Base-by-base conservation (phyloP, 2,888 invertebrate species). In the Dynastes grantii region DNA sequence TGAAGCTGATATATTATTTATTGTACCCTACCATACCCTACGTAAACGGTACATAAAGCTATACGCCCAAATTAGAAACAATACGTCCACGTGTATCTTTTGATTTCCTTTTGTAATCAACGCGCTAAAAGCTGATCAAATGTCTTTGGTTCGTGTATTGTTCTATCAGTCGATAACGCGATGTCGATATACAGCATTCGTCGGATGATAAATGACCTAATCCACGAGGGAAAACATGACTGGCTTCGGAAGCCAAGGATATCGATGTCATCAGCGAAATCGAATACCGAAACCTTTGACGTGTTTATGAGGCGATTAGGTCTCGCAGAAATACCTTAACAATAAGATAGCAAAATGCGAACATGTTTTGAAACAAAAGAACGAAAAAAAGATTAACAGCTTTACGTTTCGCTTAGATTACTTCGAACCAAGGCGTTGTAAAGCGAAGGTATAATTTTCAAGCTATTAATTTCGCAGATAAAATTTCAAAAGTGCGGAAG, bases 231-330 rank as follows among this genome's bases (percentile, higher is more conserved):
- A 6, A 29, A 40, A 58, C 58, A 73, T 37, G 58, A 73, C 22
- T 61, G 73, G 73, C 73, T 73, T 73, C 73, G 58, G 73, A 73
- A 73, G 73, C 73, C 73, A 45, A 58, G 16, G 58, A 73, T 73
- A 73, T 73, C 73, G 40, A 58, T 68, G 68, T 40, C 58, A 73
- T 40, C 40, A 45, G 40, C 51, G 73, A 40, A 73, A 73, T 73
- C 73, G 73, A 37, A 73, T 40, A 73, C 73, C 58, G 73, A 73
- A 73, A 58, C 73, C 73, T 73, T 58, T 73, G 73, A 73, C 40
- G 73, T 73, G 73, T 71, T 71, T 49, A 37, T 55, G 71, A 73
- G 58, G 32, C 73, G 73, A 55, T 73, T 58, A 73, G 51, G 51
- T 22, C 22, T 32, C 29, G 27, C 63, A 32, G 61, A 63, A 63